Evolutionary conservation across 2,797 vertebrate species (phyloP), one percentile per base, ranked within the genome.

Genomic region (Sandelia bainsii): DNA sequence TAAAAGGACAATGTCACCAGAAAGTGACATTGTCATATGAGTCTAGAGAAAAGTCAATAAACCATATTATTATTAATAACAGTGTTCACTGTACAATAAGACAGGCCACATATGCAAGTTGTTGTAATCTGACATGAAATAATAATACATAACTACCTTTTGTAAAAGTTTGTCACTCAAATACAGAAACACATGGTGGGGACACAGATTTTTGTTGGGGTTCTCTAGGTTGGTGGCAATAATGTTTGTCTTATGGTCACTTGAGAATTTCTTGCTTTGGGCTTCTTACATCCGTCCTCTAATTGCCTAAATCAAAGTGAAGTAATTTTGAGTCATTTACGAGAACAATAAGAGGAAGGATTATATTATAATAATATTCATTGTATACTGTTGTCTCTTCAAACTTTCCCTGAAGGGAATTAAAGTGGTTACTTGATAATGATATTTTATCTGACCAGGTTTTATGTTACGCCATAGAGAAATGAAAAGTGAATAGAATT

Each of bases 371-470:
- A n/a, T 44, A 27, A 22, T 63, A 27, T 59, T 63, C 27, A 17
- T 8, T 44, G 19, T 19, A 17, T 27, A 56, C 54, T 19, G 44
- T 17, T 50, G 17, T 57, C 56, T 25, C 39, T 27, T 12, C 53
- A 6, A n/a, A 52, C 29, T 56, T 52, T 51, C 49, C 48, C 60
- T 45, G 34, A 29, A 54, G 59, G 34, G 59, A 62, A 58, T 46
- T 23, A 58, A 66, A 40, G 59, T 23, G 49, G 60, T 52, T 68
- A 66, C 23, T 22, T 19, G 49, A 52, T 73, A 59, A 78, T 57
- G 45, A 20, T 57, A 37, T 73, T 68, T 82, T 61, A 23, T 11
- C 32, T 42, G 66, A 75, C 57, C 69, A 27, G 1, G 17, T 76
- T 72, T 80, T 1, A 16, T 51, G 39, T 78, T 54, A 5, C 32